phyloP scores from a whole-genome alignment of 2,113 vertebrate genomes.

The Sardina pilchardus region DNA sequence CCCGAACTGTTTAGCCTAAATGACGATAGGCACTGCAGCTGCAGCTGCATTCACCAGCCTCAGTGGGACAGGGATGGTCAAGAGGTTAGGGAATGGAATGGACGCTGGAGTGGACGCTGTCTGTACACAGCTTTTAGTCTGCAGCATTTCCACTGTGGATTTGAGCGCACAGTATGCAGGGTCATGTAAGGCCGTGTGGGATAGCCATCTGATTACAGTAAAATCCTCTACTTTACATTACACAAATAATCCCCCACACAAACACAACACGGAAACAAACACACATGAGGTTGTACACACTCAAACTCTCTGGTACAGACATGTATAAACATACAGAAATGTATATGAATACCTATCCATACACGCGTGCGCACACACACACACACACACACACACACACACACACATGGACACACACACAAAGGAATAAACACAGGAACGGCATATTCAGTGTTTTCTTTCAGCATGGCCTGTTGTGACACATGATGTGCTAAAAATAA shows the following conservation, averaged over 20 bases:
- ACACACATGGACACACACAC: neutral
- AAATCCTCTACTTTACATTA: neutral
- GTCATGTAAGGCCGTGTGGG: neutral
- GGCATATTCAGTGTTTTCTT: slow-evolving; percentile 19
- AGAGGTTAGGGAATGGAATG: neutral
- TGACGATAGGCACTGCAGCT: neutral
- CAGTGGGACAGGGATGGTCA: neutral
- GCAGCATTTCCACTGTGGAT: neutral
- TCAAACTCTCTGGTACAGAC: neutral
- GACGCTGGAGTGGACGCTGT: neutral
- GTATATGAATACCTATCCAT: neutral
- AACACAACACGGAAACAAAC: neutral
- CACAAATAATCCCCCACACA: neutral
- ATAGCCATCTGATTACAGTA: neutral
- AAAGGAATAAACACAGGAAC: slow-evolving; percentile 30
- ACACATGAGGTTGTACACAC: neutral
- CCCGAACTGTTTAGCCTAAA: neutral
- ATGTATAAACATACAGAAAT: neutral
- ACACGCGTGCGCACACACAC: neutral
- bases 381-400: neutral
- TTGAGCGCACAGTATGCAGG: neutral
- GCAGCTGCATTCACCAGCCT: neutral
- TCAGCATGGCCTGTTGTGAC: slow-evolving; percentile 18
- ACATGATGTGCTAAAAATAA: slow-evolving; percentile 42
- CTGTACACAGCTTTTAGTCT: neutral